Conservation (phyloP, 37 sponge, comb jelly and placozoan genomes). For the Lycopodina hypogea region DNA sequence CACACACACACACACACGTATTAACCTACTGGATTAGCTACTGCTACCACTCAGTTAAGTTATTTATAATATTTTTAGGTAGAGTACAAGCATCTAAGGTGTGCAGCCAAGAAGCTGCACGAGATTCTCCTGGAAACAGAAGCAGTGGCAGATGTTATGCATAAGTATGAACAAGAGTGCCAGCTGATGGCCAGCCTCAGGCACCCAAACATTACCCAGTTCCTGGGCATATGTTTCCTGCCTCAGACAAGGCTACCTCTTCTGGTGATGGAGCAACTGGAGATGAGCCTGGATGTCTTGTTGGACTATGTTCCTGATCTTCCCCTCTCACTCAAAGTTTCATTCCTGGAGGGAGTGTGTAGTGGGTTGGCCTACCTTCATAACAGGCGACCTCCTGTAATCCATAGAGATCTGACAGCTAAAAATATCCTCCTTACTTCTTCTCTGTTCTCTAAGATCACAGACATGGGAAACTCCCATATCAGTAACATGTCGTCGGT, state of each 20-base stretch:
- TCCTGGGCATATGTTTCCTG: slow-evolving; percentile 4
- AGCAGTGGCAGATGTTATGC: background rate
- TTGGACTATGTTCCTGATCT: background rate
- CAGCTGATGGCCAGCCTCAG: slow-evolving; percentile 9
- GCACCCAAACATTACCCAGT: slow-evolving; percentile 11
- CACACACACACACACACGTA: background rate
- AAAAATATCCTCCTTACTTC: slow-evolving; percentile 9
- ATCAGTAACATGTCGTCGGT: background rate
- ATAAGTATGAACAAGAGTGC: slow-evolving; percentile 8
- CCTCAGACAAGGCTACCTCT: slow-evolving; percentile 4
- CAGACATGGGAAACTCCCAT: slow-evolving; percentile 1
- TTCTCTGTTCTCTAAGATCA: background rate
- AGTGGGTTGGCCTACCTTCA: slow-evolving; percentile 3
- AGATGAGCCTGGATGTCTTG: slow-evolving; percentile 2
- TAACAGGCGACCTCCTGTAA: background rate
- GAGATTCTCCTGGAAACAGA: background rate
- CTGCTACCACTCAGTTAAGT: too few species aligned
- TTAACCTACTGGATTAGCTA: too few species aligned
- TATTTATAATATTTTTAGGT: background rate
- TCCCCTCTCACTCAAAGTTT: background rate
- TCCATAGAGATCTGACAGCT: slow-evolving; percentile 5
- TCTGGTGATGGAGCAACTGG: slow-evolving; percentile 2
- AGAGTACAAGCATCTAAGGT: background rate
- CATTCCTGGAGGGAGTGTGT: background rate
- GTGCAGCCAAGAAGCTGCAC: slow-evolving; percentile 10